These are phyloP conservation scores for Acridotheres tristis DNA, from an alignment of 2,797 vertebrate genomes.

Conservation along the genomic window DNA sequence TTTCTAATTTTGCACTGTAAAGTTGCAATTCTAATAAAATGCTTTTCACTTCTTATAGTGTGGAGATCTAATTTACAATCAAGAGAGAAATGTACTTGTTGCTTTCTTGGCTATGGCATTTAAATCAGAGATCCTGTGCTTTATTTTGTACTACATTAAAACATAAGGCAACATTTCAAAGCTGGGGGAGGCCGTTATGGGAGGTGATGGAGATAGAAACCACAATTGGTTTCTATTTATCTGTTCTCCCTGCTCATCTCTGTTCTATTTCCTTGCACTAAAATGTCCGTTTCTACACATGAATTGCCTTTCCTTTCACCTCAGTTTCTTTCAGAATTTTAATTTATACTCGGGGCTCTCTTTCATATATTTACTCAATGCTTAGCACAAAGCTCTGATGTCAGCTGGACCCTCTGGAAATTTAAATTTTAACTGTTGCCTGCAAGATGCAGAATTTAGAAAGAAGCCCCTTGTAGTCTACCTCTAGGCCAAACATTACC, in stretches of 20 bases:
- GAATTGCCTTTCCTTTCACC: not conserved
- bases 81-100: not conserved
- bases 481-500: not conserved
- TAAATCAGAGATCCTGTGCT: not conserved
- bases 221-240: not conserved
- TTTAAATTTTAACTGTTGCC: not conserved
- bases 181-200: not conserved
- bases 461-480: not conserved
- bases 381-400: not conserved
- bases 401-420: not conserved
- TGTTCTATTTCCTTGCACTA: not conserved
- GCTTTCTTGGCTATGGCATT: not conserved
- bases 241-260: not conserved
- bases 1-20: not conserved
- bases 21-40: not conserved
- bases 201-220: not conserved
- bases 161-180: not conserved
- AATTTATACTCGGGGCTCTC: not conserved
- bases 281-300: not conserved
- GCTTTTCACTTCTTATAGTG: not conserved
- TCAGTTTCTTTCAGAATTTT: conserved; percentile 7
- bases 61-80: not conserved
- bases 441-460: not conserved
- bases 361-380: not conserved
- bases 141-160: not conserved